These are phyloP conservation scores for Aelia acuminata DNA, from an alignment of 2,888 invertebrate genomes.

Conservation along the genomic window DNA sequence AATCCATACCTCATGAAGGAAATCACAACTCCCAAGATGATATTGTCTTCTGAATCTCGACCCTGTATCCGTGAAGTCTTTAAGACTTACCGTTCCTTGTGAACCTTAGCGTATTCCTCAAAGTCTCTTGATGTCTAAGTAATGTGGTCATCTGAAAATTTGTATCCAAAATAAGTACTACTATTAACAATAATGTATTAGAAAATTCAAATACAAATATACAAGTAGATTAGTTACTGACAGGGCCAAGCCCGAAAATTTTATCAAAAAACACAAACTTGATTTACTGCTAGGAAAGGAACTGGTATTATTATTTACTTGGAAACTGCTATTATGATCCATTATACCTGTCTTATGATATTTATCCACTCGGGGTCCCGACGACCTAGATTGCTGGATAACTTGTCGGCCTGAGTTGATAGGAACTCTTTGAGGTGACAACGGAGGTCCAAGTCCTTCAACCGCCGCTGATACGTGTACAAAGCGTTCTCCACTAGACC, in stretches of 20 bases:
- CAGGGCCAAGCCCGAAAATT: too few relatives aligned
- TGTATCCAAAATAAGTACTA: neutral
- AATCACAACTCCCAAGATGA: neutral
- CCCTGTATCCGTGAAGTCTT: neutral
- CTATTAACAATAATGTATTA: too few relatives aligned
- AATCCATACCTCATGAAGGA: neutral
- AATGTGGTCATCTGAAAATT: conserved; percentile 66
- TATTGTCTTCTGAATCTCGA: neutral
- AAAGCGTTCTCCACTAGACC: conserved; percentile 66
- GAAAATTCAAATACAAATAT: neutral
- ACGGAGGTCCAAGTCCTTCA: conserved; percentile 62
- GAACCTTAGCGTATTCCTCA: conserved; percentile 65
- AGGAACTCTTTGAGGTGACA: conserved; percentile 61
- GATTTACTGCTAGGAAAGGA: too few relatives aligned
- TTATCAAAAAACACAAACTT: too few relatives aligned
- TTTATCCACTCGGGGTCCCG: conserved; percentile 52
- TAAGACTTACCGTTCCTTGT: conserved; percentile 31
- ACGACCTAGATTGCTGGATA: conserved; percentile 59
- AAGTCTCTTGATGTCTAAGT: conserved; percentile 66
- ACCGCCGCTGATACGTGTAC: conserved; percentile 65
- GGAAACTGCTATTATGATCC: too few relatives aligned
- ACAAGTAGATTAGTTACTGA: too few relatives aligned
- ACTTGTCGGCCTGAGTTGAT: conserved; percentile 55
- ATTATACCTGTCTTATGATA: conserved; percentile 56
- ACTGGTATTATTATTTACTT: too few relatives aligned